A percentile compares a stretch with the other conserved stretches of the same genome.
phyloP scores from a whole-genome alignment of 92 coral and sea anemone species.

The Montipora capitata region DNA sequence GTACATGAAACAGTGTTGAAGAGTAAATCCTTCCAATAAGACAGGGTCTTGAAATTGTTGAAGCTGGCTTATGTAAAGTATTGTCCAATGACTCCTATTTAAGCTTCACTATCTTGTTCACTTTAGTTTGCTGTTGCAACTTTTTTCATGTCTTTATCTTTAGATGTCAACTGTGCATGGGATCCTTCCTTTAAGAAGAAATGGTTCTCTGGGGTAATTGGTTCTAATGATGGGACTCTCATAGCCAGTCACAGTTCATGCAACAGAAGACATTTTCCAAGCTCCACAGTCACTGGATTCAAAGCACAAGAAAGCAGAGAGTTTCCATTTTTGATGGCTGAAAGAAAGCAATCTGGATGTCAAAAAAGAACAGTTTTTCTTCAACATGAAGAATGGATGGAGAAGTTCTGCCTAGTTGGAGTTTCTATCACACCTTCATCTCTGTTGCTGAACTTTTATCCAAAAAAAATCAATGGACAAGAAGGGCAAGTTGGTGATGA shows the following conservation, averaged over 20 bases:
- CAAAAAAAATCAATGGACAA: neutral
- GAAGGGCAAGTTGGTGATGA: conserved; percentile 7
- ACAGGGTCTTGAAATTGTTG: no score
- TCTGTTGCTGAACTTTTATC: conserved; percentile 50
- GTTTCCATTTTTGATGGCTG: neutral
- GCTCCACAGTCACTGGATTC: conserved; percentile 18
- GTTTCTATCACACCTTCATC: conserved; percentile 72
- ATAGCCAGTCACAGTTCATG: conserved; percentile 6
- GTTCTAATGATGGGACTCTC: conserved; percentile 24
- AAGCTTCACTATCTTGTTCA: no score
- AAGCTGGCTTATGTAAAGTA: no score
- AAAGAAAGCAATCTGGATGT: neutral
- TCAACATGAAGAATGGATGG: conserved; percentile 60
- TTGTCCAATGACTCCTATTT: no score
- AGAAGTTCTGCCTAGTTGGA: conserved; percentile 38
- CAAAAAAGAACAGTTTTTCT: conserved; percentile 34
- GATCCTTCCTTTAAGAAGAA: conserved; percentile 25
- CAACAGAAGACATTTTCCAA: neutral
- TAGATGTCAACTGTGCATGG: conserved; percentile 18
- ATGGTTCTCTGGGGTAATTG: conserved; percentile 31
- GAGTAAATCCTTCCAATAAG: no score
- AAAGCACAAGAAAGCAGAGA: conserved; percentile 11
- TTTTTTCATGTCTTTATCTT: neutral
- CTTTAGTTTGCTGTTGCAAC: no score
- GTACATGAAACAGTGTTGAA: no score